Conservation (phyloP, 2,113 vertebrate genomes). For the Phrynosoma platyrhinos region DNA sequence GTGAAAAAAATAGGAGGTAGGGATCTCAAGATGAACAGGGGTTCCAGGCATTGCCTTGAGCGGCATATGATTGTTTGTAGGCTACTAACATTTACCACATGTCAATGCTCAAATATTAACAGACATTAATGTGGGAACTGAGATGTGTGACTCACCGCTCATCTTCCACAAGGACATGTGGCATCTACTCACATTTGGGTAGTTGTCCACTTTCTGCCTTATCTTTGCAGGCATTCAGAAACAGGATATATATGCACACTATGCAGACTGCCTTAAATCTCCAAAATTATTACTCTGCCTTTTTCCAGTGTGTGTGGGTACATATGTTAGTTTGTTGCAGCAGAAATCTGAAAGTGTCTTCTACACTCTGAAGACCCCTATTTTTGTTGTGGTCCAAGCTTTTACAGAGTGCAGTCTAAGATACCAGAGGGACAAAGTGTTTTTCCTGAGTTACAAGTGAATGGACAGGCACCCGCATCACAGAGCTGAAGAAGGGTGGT, state of each 20-base stretch:
- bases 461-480: too few relatives aligned
- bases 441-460: too few relatives aligned
- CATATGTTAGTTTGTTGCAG: neutral
- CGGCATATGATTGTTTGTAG: neutral
- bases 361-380: too few relatives aligned
- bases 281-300: neutral
- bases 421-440: too few relatives aligned
- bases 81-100: neutral
- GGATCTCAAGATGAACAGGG: neutral
- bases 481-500: too few relatives aligned
- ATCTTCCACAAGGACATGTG: neutral
- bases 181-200: neutral
- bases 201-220: neutral
- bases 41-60: neutral
- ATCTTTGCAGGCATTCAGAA: neutral
- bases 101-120: neutral
- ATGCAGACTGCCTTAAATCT: neutral
- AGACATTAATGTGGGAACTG: neutral
- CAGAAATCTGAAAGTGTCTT: too few relatives aligned
- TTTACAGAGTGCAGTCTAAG: neutral
- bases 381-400: neutral
- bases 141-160: neutral
- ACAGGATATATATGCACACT: too few relatives aligned
- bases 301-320: neutral
- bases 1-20: neutral